Conservation (phyloP, 2,888 invertebrate species). For the Trichogramma evanescens region DNA sequence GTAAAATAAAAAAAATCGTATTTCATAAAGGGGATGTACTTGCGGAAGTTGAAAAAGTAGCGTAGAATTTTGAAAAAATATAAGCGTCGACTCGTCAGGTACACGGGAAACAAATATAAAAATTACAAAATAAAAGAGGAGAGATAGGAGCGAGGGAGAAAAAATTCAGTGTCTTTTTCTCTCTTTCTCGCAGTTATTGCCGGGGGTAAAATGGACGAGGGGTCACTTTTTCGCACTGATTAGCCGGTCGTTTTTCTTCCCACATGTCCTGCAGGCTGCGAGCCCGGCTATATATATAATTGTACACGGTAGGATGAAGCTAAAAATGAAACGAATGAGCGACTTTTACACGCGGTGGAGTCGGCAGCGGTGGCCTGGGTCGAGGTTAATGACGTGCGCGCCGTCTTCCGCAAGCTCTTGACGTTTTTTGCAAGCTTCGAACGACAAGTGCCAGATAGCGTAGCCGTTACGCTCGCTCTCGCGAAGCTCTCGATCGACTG, state of each 20-base stretch:
- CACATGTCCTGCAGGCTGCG: neutral
- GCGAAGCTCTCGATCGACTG: neutral
- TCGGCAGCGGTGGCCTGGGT: slow-evolving; percentile 4
- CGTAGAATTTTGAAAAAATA: no score
- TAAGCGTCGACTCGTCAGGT: no score
- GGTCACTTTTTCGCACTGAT: slow-evolving; percentile 4
- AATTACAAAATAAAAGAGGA: no score
- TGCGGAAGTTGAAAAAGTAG: no score
- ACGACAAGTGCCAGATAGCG: neutral
- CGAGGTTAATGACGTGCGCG: slow-evolving; percentile 12
- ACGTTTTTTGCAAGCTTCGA: neutral
- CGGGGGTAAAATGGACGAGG: slow-evolving; percentile 10
- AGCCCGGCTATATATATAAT: no score
- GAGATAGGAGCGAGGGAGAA: no score
- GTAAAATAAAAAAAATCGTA: no score
- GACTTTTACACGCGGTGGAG: no score
- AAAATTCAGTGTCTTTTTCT: neutral
- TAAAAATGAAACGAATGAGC: no score
- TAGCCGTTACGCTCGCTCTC: neutral
- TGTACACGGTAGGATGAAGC: no score
- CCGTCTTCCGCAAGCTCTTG: neutral
- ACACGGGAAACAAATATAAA: no score
- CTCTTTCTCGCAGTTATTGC: neutral
- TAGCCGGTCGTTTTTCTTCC: slow-evolving; percentile 7
- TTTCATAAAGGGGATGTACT: no score